Evolutionary conservation across 2,113 vertebrate species (phyloP).

Genomic region (Amblyopsis rosae): DNA sequence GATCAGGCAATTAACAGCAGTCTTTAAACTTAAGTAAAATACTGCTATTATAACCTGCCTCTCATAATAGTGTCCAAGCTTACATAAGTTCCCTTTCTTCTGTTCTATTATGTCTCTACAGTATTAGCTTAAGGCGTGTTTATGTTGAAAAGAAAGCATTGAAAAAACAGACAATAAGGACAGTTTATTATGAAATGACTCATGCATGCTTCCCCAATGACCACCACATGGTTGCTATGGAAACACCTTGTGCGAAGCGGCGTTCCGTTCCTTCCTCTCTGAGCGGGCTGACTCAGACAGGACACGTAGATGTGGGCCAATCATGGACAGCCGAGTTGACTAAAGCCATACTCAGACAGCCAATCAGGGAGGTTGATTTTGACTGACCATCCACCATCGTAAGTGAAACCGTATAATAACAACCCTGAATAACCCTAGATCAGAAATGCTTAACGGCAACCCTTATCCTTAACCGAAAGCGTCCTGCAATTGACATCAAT

Average conservation of each 20-base stretch:
- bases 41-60: background rate
- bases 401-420: background rate
- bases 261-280: constrained; percentile 22
- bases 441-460: too few relatives aligned
- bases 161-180: constrained; percentile 43
- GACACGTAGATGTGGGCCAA: constrained; percentile 43
- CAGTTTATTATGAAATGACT: constrained; percentile 63
- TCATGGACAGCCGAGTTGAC: constrained; percentile 35
- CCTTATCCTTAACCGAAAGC: too few relatives aligned
- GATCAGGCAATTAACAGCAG: background rate
- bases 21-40: constrained; percentile 7
- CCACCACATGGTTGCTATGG: constrained; percentile 54
- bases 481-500: background rate
- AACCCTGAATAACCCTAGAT: background rate
- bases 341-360: constrained; percentile 14
- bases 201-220: constrained; percentile 40
- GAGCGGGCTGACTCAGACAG: constrained; percentile 33
- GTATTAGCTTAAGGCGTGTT: constrained; percentile 27
- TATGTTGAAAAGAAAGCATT: constrained; percentile 28
- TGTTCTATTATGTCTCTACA: background rate
- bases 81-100: background rate
- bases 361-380: constrained; percentile 4
- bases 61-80: background rate
- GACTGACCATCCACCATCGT: too few relatives aligned
- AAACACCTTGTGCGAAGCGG: constrained; percentile 39